Percentiles rank a stretch among this genome's conserved stretches.
phyloP scores from a whole-genome alignment of 2,797 vertebrate species.

The Malacoctenus gilli region DNA sequence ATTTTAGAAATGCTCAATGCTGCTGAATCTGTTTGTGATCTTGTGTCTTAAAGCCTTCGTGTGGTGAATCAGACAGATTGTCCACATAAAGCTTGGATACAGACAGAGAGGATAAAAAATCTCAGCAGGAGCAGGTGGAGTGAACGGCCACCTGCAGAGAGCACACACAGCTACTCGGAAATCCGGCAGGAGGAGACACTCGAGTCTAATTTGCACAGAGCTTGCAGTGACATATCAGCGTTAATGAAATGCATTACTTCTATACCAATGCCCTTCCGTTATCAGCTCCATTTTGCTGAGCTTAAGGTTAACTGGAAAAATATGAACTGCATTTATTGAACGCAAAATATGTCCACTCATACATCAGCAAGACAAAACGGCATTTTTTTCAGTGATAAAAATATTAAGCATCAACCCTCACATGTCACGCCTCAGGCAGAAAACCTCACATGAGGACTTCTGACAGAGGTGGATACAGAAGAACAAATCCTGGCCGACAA shows the following conservation, averaged over 20 bases:
- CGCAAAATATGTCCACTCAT: slow-evolving; percentile 13
- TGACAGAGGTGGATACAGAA: slow-evolving; percentile 8
- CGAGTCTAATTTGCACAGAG: neutral
- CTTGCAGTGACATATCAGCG: neutral
- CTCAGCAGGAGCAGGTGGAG: slow-evolving; percentile 19
- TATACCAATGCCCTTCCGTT: too few species aligned
- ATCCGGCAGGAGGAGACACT: neutral
- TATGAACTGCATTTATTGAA: neutral
- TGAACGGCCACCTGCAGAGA: neutral
- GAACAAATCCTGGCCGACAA: slow-evolving; percentile 3
- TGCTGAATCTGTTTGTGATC: slow-evolving; percentile 1
- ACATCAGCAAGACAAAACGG: slow-evolving; percentile 26
- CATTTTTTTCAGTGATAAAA: slow-evolving; percentile 15
- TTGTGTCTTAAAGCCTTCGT: slow-evolving; percentile 1
- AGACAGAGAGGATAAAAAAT: slow-evolving; percentile 4
- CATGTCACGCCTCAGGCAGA: slow-evolving; percentile 41
- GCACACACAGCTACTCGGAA: neutral
- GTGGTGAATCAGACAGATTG: neutral
- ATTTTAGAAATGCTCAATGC: neutral
- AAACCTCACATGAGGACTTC: slow-evolving; percentile 52
- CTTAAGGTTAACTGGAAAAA: too few species aligned
- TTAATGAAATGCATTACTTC: neutral
- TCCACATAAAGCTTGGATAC: neutral
- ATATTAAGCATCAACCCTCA: slow-evolving; percentile 36
- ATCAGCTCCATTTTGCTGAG: neutral